phyloP scores from a whole-genome alignment of 1,140 invertebrate species.

The Diorhabda elongata region DNA sequence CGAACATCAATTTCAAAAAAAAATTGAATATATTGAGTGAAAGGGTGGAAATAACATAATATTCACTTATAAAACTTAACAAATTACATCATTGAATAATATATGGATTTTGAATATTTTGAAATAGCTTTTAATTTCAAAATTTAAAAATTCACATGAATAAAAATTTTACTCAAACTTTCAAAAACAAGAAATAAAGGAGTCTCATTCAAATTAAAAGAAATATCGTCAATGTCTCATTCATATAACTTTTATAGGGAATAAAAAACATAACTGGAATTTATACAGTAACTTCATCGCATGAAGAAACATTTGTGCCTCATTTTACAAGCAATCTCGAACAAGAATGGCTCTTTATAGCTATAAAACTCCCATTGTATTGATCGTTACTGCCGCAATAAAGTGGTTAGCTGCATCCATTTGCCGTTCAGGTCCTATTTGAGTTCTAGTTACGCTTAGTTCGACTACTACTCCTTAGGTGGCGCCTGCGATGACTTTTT shows the following conservation, averaged over 20 bases:
- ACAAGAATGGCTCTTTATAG: constrained; percentile 46
- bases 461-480: constrained; percentile 35
- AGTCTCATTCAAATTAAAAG: background rate
- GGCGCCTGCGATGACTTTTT: constrained; percentile 19
- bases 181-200: too few species aligned
- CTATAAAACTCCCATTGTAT: constrained; percentile 49
- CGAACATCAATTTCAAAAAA: too few species aligned
- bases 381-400: constrained; percentile 44
- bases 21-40: too few species aligned
- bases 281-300: constrained; percentile 43
- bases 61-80: too few species aligned
- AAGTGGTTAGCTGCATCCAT: constrained; percentile 29
- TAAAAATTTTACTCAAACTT: too few species aligned
- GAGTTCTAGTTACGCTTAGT: constrained; percentile 12
- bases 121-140: too few species aligned
- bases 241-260: constrained; percentile 28
- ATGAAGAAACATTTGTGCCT: constrained; percentile 44
- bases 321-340: constrained; percentile 44
- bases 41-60: too few species aligned
- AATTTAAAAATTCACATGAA: too few species aligned
- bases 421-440: constrained; percentile 7
- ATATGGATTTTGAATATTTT: too few species aligned
- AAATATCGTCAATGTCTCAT: constrained; percentile 8
- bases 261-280: constrained; percentile 40
- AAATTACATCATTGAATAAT: too few species aligned